Base-by-base conservation (phyloP, 2,113 vertebrate species). In the Salvelinus namaycush region DNA sequence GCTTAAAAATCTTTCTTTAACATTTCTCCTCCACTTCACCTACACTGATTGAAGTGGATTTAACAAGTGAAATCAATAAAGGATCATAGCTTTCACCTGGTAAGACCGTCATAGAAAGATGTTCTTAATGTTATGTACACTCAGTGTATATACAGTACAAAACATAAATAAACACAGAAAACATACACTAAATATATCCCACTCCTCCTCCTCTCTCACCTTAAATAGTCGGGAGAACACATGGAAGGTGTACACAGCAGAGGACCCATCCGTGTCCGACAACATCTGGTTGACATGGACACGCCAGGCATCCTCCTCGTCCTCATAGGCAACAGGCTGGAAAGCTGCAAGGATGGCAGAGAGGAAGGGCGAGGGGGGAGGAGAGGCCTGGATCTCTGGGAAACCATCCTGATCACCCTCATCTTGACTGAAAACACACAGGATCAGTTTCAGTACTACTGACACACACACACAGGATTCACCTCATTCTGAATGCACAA, bases 261-360 rank as follows among this genome's bases (percentile, higher is more conserved):
- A 96, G 44, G 97, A 97, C 0, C 98, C 98, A 9, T 99, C 98
- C 0, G 94, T 94, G 78, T 99, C 98, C 0, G 95, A 98, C 81
- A 99, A 87, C 96, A 98, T 97, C 81, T 99, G 97, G 89, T 95
- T 98, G 90, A 98, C 97, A 0, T 99, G 98, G 91, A 96, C 98
- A 87, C 96, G 96, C 98, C 98, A 99, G 74, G 98, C 98, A 59
- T 99, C 97, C 34, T 99, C 98, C 51, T 97, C 97, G 11, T 97
- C 95, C 1, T 99, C 97, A 0, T 94, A 99, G 0, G 93, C 84
- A 68, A 95, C 94, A 0, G 98, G 97, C 59, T 99, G 98, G 84
- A 98, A 99, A 1, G 97, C 97, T 22, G 98, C 97, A 88, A 99
- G 89, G 87, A 99, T 99, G 87, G 97, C 97, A 18, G 98, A 99